Base-by-base conservation (phyloP, 2,113 vertebrate species). In the Salvelinus alpinus region DNA sequence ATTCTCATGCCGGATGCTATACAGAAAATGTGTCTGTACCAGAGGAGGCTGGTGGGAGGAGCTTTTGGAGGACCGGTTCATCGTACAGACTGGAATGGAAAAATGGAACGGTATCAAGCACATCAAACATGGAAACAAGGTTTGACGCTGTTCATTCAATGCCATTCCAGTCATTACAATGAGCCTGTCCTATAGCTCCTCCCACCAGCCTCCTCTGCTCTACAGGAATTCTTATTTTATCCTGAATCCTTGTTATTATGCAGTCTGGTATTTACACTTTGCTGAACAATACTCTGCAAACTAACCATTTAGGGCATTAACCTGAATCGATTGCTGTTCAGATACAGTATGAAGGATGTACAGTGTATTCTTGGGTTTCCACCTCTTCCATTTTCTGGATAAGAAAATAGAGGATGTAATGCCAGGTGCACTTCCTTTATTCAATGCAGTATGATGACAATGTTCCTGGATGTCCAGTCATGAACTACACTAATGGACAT, bases 211-310 rank as follows among this genome's bases (percentile, higher is more conserved):
- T 44, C 8, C 38, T 44, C 38, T 44, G 38, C 38, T 11, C 9
- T 44, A 44, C 38, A 44, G 38, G 38, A 44, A 44, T n/a, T 22
- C 18, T 22, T 16, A 62, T 44, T 9, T 18, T 11, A 44, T 44
- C 38, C 38, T 44, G 38, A 44, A n/a, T 68, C 31, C 18, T 68
- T 62, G n/a, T 24, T 62, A 9, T 24, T 54, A 16, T 62, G n/a
- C 59, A 54, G n/a, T 71, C 5, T 71, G 13, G 31, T 68, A 66
- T 68, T 68, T 68, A 68, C 66, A 3, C 29, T 29, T 66, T 29
- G 27, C 16, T 29, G n/a, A 29, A 18, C n/a, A 62, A 22, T 9
- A 31, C 31, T 68, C 29, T 34, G 29, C 66, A 68, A 62, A 62
- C 59, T 24, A 54, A 54, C 51, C 51, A 54, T 16, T 18, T 54